A percentile compares a stretch with the other conserved stretches of the same genome.
These are phyloP conservation scores for Drosophila sordidula DNA, from an alignment of 2,888 invertebrate genomes.

Conservation along the genomic window DNA sequence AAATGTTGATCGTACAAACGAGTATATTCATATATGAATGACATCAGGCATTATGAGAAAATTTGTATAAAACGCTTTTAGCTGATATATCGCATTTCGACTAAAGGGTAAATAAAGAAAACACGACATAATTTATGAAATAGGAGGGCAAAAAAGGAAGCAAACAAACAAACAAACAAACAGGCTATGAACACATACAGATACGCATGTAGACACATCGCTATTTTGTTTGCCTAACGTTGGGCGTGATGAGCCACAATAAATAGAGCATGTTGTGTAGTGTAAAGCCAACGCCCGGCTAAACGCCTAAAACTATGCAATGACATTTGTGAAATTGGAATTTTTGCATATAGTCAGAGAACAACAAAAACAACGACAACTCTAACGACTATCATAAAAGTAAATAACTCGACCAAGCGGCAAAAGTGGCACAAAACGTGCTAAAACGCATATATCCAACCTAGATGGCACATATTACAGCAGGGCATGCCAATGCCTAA, in stretches of 20 bases:
- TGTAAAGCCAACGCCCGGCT: constrained; percentile 31
- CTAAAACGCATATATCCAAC: constrained; percentile 55
- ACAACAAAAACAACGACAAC: constrained; percentile 17
- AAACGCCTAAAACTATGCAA: constrained; percentile 70
- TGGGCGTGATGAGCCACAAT: constrained; percentile 45
- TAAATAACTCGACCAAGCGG: constrained; percentile 66
- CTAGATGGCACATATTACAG: constrained; percentile 4
- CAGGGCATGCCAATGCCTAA: constrained; percentile 12
- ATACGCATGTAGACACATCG: background rate
- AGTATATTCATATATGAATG: constrained; percentile 1
- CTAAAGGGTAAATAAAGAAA: constrained; percentile 31
- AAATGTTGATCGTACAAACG: too few relatives aligned
- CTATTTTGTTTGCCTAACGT: constrained; percentile 32
- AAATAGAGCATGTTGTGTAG: constrained; percentile 33
- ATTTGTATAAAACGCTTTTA: constrained; percentile 9
- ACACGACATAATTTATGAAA: constrained; percentile 45
- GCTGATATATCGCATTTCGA: constrained; percentile 41
- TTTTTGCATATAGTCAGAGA: constrained; percentile 43
- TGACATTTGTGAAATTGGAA: constrained; percentile 77
- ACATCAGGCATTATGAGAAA: constrained; percentile 11
- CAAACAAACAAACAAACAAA: constrained; percentile 27
- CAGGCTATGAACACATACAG: constrained; percentile 5
- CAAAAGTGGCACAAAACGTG: constrained; percentile 69
- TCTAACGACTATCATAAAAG: constrained; percentile 46
- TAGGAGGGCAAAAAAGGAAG: constrained; percentile 9